phyloP scores from a whole-genome alignment of 2,113 vertebrate genomes.

The Phyllostomus hastatus region DNA sequence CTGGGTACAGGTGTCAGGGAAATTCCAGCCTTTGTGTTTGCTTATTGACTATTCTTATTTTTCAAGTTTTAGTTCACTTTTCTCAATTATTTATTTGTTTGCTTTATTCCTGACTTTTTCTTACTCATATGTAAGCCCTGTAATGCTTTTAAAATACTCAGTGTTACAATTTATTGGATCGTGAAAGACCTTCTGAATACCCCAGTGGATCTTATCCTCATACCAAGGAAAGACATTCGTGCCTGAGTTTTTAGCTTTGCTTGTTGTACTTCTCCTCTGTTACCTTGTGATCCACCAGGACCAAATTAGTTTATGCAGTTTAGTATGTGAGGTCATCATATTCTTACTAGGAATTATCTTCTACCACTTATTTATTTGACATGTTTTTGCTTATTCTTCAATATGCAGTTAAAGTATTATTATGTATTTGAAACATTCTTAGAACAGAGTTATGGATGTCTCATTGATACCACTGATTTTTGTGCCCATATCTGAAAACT shows the following conservation, averaged over 20 bases:
- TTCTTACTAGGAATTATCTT: neutral
- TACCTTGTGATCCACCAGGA: neutral
- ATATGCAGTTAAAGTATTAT: neutral
- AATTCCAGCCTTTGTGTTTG: neutral
- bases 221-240: neutral
- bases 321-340: neutral
- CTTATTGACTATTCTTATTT: neutral
- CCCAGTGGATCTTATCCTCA: neutral
- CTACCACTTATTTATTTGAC: neutral
- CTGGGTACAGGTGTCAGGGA: neutral
- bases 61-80: neutral
- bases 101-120: neutral
- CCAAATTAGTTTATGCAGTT: neutral
- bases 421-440: neutral
- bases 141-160: neutral
- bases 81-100: neutral
- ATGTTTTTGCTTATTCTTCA: neutral
- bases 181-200: neutral
- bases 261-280: neutral
- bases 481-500: neutral
- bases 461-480: neutral
- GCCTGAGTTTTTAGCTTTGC: neutral
- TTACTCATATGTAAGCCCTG: neutral
- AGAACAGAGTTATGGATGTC: neutral
- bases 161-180: neutral